These are phyloP conservation scores for Brachypteracias leptosomus DNA, from an alignment of 2,113 vertebrate genomes.

Conservation along the genomic window DNA sequence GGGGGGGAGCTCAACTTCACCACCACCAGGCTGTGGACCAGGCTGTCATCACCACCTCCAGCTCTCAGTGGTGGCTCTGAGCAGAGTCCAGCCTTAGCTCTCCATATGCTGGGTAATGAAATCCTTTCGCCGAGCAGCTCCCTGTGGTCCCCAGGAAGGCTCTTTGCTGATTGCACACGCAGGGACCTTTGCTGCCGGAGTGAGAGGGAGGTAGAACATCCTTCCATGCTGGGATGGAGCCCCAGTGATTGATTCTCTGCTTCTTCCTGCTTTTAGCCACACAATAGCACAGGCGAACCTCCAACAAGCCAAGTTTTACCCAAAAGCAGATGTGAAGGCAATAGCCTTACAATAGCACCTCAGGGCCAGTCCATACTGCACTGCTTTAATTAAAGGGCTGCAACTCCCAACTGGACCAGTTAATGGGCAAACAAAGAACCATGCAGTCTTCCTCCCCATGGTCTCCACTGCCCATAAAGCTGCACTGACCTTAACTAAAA, in stretches of 20 bases:
- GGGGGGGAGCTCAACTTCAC: background rate
- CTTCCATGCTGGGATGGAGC: background rate
- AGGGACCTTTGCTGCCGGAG: background rate
- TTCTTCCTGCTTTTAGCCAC: background rate
- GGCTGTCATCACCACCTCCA: background rate
- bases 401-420: background rate
- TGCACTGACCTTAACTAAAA: background rate
- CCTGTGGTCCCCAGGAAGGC: background rate
- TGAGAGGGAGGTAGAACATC: background rate
- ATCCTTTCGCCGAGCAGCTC: background rate
- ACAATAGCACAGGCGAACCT: background rate
- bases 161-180: accelerated
- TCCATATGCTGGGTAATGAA: slow-evolving; percentile 22
- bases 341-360: background rate
- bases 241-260: background rate
- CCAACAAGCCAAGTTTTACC: background rate
- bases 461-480: background rate
- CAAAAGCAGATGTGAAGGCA: slow-evolving; percentile 36
- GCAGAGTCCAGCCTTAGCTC: background rate
- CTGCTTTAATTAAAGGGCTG: slow-evolving; percentile 27
- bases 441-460: background rate
- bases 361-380: background rate
- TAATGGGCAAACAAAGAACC: background rate
- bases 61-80: background rate
- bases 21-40: background rate